These are phyloP conservation scores for Blastobasis lacticolella DNA, from an alignment of 2,888 invertebrate species.

Conservation along the genomic window DNA sequence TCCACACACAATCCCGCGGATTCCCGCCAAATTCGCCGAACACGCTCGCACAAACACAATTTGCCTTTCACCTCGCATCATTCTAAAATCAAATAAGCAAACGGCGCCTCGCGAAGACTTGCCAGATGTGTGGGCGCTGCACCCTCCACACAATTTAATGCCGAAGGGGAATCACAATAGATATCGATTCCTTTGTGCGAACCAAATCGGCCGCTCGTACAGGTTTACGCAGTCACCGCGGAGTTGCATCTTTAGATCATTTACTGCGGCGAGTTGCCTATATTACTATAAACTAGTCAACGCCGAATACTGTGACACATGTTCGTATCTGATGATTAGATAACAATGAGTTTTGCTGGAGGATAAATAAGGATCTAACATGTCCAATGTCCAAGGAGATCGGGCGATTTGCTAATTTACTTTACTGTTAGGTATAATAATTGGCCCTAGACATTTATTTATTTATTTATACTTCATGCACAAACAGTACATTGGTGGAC, in stretches of 20 bases:
- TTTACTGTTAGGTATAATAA: too few relatives aligned
- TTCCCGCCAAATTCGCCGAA: slow-evolving; percentile 1
- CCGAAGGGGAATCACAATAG: slow-evolving; percentile 57
- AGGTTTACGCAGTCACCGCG: slow-evolving; percentile 42
- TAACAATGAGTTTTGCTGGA: too few relatives aligned
- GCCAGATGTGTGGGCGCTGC: slow-evolving; percentile 48
- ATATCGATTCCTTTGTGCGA: slow-evolving; percentile 53
- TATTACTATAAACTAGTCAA: too few relatives aligned
- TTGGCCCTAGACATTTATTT: too few relatives aligned
- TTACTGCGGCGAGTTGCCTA: too few relatives aligned
- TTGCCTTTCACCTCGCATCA: slow-evolving; percentile 29
- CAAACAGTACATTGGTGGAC: too few relatives aligned
- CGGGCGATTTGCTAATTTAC: too few relatives aligned
- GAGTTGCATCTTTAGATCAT: slow-evolving; percentile 8
- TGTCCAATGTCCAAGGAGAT: too few relatives aligned
- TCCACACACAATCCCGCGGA: slow-evolving; percentile 3
- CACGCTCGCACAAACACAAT: slow-evolving; percentile 23
- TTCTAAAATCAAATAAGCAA: slow-evolving; percentile 54
- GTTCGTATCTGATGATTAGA: too few relatives aligned
- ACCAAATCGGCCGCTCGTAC: slow-evolving; percentile 47
- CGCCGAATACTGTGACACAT: too few relatives aligned
- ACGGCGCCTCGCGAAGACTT: slow-evolving; percentile 57
- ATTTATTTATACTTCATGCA: too few relatives aligned
- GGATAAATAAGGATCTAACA: too few relatives aligned
- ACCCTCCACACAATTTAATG: slow-evolving; percentile 61